phyloP scores from a whole-genome alignment of 30 jellyfish, hydroid and myxozoan species.

The Hydractinia echinata region DNA sequence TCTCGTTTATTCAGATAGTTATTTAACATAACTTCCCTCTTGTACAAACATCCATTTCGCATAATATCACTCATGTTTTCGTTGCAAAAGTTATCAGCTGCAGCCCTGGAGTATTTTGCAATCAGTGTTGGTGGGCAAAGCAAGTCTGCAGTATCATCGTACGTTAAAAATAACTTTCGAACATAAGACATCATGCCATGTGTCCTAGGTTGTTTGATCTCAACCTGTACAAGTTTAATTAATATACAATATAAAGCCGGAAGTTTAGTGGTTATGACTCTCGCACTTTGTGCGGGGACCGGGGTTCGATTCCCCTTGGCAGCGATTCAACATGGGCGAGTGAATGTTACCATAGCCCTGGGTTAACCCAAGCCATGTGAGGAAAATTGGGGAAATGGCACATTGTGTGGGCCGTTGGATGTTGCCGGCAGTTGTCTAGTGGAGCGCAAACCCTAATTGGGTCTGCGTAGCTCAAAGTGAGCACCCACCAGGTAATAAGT shows the following conservation, averaged over 20 bases:
- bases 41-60: conserved; percentile 10
- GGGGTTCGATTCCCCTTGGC: too few relatives aligned
- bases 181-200: conserved; percentile 10
- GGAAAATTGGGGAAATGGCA: too few relatives aligned
- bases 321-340: too few relatives aligned
- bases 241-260: neutral
- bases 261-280: too few relatives aligned
- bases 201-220: neutral
- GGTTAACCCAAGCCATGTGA: too few relatives aligned
- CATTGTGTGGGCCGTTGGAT: too few relatives aligned
- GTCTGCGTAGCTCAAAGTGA: too few relatives aligned
- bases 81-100: neutral
- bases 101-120: neutral
- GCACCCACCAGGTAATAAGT: too few relatives aligned
- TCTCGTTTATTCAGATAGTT: neutral
- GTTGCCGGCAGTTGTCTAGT: too few relatives aligned
- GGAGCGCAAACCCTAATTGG: too few relatives aligned
- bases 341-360: too few relatives aligned
- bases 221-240: neutral
- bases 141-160: neutral
- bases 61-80: neutral
- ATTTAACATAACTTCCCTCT: conserved; percentile 2
- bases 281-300: too few relatives aligned
- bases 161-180: neutral
- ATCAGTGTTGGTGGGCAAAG: neutral